Conservation (phyloP, 2,797 vertebrate species). For the Sebastes umbrosus region DNA sequence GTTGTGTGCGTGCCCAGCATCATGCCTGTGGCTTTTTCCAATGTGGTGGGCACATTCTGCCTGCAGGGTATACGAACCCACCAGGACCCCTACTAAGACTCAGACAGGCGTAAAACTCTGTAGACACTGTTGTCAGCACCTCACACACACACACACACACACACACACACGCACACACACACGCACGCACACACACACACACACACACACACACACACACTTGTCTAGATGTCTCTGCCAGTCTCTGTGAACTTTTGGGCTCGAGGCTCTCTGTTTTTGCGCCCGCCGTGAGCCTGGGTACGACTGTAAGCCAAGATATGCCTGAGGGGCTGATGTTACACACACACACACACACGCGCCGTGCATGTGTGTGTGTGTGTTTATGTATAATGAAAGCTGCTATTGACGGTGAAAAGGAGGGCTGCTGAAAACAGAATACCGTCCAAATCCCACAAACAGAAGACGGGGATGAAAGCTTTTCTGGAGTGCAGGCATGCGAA, state of each 20-base stretch:
- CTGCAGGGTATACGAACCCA: conserved; percentile 15
- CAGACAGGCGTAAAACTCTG: conserved; percentile 48
- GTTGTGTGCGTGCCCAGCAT: background rate
- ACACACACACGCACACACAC: background rate
- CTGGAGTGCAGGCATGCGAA: conserved; percentile 17
- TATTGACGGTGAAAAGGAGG: conserved; percentile 54
- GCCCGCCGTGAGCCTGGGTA: conserved; percentile 29
- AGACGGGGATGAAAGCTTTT: conserved; percentile 40
- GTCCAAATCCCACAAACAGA: conserved; percentile 73
- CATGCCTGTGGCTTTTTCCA: conserved; percentile 46
- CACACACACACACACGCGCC: too few relatives aligned
- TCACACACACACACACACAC: background rate
- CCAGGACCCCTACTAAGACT: conserved; percentile 30
- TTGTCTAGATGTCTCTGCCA: background rate
- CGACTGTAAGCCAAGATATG: conserved; percentile 37
- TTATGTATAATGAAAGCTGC: conserved; percentile 63
- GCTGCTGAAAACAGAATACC: conserved; percentile 33
- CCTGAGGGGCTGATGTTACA: conserved; percentile 35
- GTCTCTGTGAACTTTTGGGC: conserved; percentile 28
- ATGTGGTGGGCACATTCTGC: conserved; percentile 37
- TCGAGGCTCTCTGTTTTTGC: conserved; percentile 24
- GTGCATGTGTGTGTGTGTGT: conserved; percentile 17
- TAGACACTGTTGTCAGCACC: conserved; percentile 57
- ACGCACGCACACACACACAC: background rate
- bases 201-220: conserved; percentile 7